phyloP scores from a whole-genome alignment of 1,140 invertebrate genomes.

The Drosophila parvula region DNA sequence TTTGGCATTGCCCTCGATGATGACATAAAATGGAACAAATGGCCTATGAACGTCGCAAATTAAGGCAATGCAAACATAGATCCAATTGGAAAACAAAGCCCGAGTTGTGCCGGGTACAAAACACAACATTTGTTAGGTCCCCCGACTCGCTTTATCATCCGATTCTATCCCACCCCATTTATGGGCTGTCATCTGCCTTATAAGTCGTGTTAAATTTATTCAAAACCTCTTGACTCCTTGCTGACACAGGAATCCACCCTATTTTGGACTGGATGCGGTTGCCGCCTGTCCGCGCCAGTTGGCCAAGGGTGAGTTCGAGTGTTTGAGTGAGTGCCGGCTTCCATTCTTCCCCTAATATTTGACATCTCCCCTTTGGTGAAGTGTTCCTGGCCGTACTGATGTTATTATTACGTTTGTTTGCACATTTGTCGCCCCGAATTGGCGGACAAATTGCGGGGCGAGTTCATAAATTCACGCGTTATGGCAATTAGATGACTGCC shows the following conservation, averaged over 20 bases:
- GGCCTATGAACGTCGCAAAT: constrained; percentile 78
- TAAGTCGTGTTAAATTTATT: constrained; percentile 79
- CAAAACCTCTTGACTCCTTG: constrained; percentile 75
- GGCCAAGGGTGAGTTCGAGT: constrained; percentile 65
- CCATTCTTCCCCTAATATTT: background rate
- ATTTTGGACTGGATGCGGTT: constrained; percentile 36
- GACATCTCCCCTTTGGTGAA: constrained; percentile 63
- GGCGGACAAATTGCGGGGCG: constrained; percentile 63
- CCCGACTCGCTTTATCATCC: constrained; percentile 24
- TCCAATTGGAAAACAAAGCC: constrained; percentile 73
- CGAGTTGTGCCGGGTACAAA: background rate
- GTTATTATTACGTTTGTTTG: constrained; percentile 82
- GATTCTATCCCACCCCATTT: constrained; percentile 2
- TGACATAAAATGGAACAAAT: constrained; percentile 82
- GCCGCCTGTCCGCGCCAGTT: constrained; percentile 47
- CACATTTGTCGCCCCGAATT: constrained; percentile 72
- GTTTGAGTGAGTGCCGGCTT: constrained; percentile 52
- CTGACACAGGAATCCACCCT: constrained; percentile 53
- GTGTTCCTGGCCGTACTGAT: constrained; percentile 54
- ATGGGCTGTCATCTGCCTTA: constrained; percentile 66
- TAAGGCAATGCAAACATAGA: constrained; percentile 78
- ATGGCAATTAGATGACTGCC: constrained; percentile 66
- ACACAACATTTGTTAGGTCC: constrained; percentile 68
- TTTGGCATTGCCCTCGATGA: constrained; percentile 60
- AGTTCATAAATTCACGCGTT: constrained; percentile 65